A percentile compares a stretch with the other conserved stretches of the same genome.
phyloP scores from a whole-genome alignment of 1,140 invertebrate genomes.

The Nebria ingens region DNA sequence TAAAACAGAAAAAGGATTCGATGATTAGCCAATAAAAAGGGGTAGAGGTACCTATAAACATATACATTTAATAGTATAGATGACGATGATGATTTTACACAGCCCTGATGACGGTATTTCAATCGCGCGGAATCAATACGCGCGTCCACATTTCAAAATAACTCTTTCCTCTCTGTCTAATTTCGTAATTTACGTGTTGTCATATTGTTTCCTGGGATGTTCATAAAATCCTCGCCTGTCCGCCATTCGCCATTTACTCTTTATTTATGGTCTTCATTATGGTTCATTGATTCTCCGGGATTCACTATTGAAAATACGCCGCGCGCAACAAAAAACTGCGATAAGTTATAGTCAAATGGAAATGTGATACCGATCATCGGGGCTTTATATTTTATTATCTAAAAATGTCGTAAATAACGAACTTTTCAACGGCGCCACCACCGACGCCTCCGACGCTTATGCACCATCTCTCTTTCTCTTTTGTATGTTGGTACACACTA shows the following conservation, averaged over 20 bases:
- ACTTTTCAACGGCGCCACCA: slow-evolving; percentile 14
- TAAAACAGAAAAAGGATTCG: too few relatives aligned
- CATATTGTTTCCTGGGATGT: slow-evolving; percentile 26
- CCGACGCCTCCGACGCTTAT: too few relatives aligned
- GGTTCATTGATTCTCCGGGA: slow-evolving; percentile 25
- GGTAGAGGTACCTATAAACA: too few relatives aligned
- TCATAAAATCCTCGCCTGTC: slow-evolving; percentile 26
- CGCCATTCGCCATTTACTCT: slow-evolving; percentile 19
- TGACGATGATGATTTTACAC: background rate
- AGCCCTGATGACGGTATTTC: background rate
- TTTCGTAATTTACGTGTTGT: slow-evolving; percentile 25
- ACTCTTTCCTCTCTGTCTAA: slow-evolving; percentile 17
- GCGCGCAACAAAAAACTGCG: slow-evolving; percentile 16
- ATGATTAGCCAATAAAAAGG: too few relatives aligned
- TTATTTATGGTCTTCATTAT: slow-evolving; percentile 28
- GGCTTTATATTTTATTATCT: slow-evolving; percentile 18
- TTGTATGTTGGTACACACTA: too few relatives aligned
- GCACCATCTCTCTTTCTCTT: too few relatives aligned
- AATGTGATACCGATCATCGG: slow-evolving; percentile 26
- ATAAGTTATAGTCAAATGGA: slow-evolving; percentile 27
- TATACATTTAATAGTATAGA: background rate
- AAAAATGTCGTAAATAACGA: slow-evolving; percentile 18
- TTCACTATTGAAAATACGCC: slow-evolving; percentile 17
- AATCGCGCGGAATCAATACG: slow-evolving; percentile 6
- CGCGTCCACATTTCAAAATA: slow-evolving; percentile 4